These are phyloP conservation scores for Agapostemon virescens DNA, from an alignment of 2,888 invertebrate species.

Conservation along the genomic window DNA sequence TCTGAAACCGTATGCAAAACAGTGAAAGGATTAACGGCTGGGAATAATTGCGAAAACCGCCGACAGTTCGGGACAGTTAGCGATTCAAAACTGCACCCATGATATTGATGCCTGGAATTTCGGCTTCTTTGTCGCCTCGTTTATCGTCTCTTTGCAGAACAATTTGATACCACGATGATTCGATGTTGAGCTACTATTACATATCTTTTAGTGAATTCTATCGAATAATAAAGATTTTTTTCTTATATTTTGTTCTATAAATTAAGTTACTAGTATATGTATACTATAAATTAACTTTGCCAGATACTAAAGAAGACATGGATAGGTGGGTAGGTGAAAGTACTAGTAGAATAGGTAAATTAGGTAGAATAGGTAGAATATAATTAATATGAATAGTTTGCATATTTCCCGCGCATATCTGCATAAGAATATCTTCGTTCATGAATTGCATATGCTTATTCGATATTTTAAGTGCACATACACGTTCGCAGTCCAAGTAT, in stretches of 20 bases:
- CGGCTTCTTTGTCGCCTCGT: not conserved
- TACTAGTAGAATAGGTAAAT: too few species aligned
- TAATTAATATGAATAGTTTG: not conserved
- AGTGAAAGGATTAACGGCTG: constrained; percentile 69
- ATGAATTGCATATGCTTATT: not conserved
- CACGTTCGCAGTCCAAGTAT: not conserved
- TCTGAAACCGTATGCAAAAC: constrained; percentile 51
- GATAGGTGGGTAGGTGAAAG: too few species aligned
- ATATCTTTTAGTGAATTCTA: not conserved
- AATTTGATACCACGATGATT: not conserved
- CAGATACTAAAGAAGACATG: too few species aligned
- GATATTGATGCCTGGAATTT: not conserved
- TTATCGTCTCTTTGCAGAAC: not conserved
- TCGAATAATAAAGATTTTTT: not conserved
- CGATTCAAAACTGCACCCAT: not conserved
- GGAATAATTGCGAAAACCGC: constrained; percentile 62
- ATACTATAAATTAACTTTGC: not conserved
- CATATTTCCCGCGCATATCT: too few species aligned
- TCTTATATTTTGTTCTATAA: too few species aligned
- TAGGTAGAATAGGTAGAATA: too few species aligned
- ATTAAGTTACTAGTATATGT: too few species aligned
- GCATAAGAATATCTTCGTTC: too few species aligned
- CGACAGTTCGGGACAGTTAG: constrained; percentile 24
- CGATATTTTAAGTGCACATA: fast-evolving
- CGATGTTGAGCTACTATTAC: not conserved